A percentile compares a stretch with the other conserved stretches of the same genome.
phyloP scores from a whole-genome alignment of 2,113 vertebrate species.

The Tympanuchus pallidicinctus region DNA sequence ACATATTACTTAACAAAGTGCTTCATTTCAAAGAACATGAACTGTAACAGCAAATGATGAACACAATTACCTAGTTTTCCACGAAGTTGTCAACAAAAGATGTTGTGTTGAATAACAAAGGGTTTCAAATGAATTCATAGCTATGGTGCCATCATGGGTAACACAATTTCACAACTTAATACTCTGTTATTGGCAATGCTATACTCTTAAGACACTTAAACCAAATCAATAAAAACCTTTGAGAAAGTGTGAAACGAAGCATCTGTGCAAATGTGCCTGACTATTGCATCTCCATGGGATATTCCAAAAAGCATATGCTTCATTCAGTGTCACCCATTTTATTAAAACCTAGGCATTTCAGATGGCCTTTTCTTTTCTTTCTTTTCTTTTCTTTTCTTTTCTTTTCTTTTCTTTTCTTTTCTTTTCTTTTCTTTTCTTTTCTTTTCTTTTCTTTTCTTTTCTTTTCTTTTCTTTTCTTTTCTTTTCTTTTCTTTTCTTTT shows the following conservation, averaged over 20 bases:
- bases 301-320: conserved; percentile 43
- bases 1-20: not conserved
- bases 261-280: conserved; percentile 44
- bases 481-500: too few relatives aligned
- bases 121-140: conserved; percentile 17
- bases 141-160: not conserved
- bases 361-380: not conserved
- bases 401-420: too few relatives aligned
- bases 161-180: conserved; percentile 6
- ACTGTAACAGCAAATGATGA: not conserved
- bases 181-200: conserved; percentile 36
- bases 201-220: conserved; percentile 3
- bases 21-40: not conserved
- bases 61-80: conserved; percentile 3
- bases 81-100: conserved; percentile 36
- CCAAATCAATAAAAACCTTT: conserved; percentile 49
- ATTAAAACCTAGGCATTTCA: not conserved
- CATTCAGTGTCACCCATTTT: not conserved
- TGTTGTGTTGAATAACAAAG: conserved; percentile 38
- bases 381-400: too few relatives aligned
- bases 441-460: too few relatives aligned
- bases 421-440: too few relatives aligned
- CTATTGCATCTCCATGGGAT: conserved; percentile 10
- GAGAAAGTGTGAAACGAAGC: conserved; percentile 50
- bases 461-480: too few relatives aligned